Evolutionary conservation across 2,113 vertebrate species (phyloP), one percentile per base, ranked within the genome.

Genomic region (Cephalopholis sonnerati): DNA sequence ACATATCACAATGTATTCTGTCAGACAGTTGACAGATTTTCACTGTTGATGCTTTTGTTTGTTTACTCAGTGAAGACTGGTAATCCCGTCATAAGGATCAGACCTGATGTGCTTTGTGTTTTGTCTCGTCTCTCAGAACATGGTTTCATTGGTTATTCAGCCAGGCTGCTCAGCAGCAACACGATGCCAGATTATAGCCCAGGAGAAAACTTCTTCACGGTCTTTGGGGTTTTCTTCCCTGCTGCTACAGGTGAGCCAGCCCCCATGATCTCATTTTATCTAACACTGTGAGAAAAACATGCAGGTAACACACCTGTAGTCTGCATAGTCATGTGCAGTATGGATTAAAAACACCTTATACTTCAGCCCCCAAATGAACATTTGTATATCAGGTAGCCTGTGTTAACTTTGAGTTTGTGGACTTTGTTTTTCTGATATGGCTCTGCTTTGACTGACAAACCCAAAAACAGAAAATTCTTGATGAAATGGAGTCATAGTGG

Each of bases 211-310:
- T 99, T 99, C 94, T 99, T 98, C 94, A 98, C 96, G 0, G 97
- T 99, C 39, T 99, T 99, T 87, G 98, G 98, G 55, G 98, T 99
- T 48, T 99, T 99, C 87, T 99, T 99, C 90, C 98, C 98, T 11
- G 96, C 97, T 81, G 98, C 98, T 4, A 99, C 98, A 96, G 98
- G 98, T 98, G 93, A 85, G 51, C 5, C 20, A 7, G 50, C 48
- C 7, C 7, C 32, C 62, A 64, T 18, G 48, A 15, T 53, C 44
- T 79, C 5, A 18, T 66, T 59, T 72, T 69, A 65, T 51, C 20
- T 18, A 41, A 17, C 46, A 13, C 57, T 61, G 46, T 32, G 27
- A 25, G 5, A 59, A 41, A 64, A 16, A 39, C 6, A 5, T 0
- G 3, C 16, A 39, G 4, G 3, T 36, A 62, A 29, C 32, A 70